Percentiles rank a stretch among this genome's conserved stretches.
These are phyloP conservation scores for Ceratosolen solmsi DNA, from an alignment of 1,140 invertebrate species.

Conservation along the genomic window DNA sequence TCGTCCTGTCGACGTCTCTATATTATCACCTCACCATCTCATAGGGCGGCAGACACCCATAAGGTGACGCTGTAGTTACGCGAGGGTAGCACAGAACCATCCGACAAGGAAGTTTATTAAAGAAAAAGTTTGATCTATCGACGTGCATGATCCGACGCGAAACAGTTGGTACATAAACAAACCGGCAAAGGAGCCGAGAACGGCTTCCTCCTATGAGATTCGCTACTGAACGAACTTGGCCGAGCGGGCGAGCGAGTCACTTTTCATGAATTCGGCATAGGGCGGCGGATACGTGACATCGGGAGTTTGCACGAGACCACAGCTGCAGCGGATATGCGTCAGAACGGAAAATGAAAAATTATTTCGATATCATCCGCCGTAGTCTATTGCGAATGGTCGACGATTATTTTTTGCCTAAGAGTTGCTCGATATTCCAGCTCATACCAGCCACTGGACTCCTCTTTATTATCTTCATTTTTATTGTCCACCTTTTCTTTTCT, in stretches of 20 bases:
- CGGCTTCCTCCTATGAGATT: not conserved
- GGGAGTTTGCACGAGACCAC: conserved; percentile 35
- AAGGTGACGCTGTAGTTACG: not conserved
- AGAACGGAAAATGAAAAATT: conserved; percentile 51
- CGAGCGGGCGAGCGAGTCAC: not conserved
- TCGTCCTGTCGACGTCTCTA: conserved; percentile 62
- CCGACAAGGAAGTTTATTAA: conserved; percentile 60
- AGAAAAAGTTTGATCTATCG: conserved; percentile 68
- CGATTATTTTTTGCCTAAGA: not conserved
- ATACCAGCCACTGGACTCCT: not conserved
- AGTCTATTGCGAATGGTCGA: not conserved
- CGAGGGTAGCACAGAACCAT: not conserved
- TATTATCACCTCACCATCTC: conserved; percentile 55
- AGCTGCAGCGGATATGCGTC: conserved; percentile 51
- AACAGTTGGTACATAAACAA: conserved; percentile 49
- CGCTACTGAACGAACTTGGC: not conserved
- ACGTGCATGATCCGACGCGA: conserved; percentile 1
- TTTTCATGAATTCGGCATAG: conserved; percentile 37
- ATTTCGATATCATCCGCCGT: conserved; percentile 50
- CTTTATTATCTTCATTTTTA: conserved; percentile 17
- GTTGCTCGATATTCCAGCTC: conserved; percentile 16
- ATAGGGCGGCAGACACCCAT: not conserved
- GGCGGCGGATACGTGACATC: conserved; percentile 34
- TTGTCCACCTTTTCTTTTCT: not conserved
- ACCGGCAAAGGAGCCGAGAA: not conserved